phyloP scores from a whole-genome alignment of 1,140 invertebrate species.

The Matsumurasca onukii region DNA sequence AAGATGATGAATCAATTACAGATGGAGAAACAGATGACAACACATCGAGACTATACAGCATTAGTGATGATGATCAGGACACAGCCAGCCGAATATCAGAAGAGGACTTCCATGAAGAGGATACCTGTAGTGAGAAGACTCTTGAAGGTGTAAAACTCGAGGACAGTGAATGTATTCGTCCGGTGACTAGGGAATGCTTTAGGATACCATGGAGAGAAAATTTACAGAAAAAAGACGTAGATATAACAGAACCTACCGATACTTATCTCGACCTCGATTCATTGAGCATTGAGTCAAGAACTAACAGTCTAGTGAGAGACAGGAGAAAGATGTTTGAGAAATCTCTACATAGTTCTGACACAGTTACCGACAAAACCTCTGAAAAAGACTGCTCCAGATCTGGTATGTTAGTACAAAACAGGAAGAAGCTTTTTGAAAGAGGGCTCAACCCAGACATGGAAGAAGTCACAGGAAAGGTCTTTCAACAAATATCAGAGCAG shows the following conservation, averaged over 20 bases:
- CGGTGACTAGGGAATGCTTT: neutral
- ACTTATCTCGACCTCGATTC: neutral
- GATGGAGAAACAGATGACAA: slow-evolving; percentile 27
- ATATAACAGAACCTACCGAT: no score
- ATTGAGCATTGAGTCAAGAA: neutral
- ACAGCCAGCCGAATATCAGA: slow-evolving; percentile 13
- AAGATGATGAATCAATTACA: slow-evolving; percentile 25
- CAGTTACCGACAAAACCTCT: neutral
- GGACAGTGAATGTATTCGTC: neutral
- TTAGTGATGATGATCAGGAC: slow-evolving; percentile 12
- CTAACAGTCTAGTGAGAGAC: slow-evolving; percentile 36
- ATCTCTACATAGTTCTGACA: neutral
- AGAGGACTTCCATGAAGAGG: slow-evolving; percentile 9
- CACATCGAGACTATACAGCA: neutral
- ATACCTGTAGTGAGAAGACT: slow-evolving; percentile 1
- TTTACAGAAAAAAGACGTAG: neutral
- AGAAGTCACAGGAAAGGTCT: slow-evolving; percentile 9
- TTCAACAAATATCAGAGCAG: slow-evolving; percentile 7
- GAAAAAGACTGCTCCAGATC: neutral
- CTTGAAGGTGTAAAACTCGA: neutral
- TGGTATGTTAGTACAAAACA: slow-evolving; percentile 34
- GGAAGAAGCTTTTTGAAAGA: slow-evolving; percentile 36
- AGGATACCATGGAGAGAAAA: slow-evolving; percentile 3
- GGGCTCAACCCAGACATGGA: slow-evolving; percentile 10
- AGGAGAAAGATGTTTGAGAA: slow-evolving; percentile 37